Evolutionary conservation across 1,140 invertebrate genomes (phyloP).

Genomic region (Orchesella cincta): DNA sequence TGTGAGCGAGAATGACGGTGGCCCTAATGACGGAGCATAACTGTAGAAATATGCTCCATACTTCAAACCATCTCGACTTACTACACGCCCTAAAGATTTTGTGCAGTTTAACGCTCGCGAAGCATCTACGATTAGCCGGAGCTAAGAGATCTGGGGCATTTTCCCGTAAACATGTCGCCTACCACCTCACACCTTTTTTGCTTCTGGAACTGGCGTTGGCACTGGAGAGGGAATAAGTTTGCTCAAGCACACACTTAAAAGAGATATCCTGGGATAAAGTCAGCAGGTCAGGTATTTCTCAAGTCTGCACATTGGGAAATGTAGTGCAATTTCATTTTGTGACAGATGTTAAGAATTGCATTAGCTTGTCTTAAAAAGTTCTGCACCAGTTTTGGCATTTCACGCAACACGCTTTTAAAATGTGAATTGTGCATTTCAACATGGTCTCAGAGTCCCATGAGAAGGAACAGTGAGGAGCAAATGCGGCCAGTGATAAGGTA

Average conservation of each 20-base stretch:
- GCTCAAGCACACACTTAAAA: neutral
- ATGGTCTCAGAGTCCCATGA: neutral
- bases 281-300: conserved; percentile 16
- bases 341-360: conserved; percentile 1
- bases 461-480: neutral
- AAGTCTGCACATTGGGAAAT: neutral
- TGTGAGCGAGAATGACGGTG: too few species aligned
- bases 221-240: conserved; percentile 7
- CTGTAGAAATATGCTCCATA: too few species aligned
- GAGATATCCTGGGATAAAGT: conserved; percentile 7
- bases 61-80: too few species aligned
- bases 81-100: neutral
- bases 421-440: neutral
- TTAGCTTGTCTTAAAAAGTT: neutral
- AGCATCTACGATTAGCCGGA: neutral
- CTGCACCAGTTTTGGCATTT: too few species aligned
- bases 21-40: too few species aligned
- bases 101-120: neutral
- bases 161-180: neutral
- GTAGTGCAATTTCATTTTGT: neutral
- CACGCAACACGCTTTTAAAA: neutral
- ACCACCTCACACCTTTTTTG: too few species aligned
- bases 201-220: too few species aligned
- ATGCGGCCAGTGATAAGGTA: neutral
- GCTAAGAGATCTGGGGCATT: neutral